Conservation (phyloP, 2,888 invertebrate genomes). For the Allophyes oxyacanthae region DNA sequence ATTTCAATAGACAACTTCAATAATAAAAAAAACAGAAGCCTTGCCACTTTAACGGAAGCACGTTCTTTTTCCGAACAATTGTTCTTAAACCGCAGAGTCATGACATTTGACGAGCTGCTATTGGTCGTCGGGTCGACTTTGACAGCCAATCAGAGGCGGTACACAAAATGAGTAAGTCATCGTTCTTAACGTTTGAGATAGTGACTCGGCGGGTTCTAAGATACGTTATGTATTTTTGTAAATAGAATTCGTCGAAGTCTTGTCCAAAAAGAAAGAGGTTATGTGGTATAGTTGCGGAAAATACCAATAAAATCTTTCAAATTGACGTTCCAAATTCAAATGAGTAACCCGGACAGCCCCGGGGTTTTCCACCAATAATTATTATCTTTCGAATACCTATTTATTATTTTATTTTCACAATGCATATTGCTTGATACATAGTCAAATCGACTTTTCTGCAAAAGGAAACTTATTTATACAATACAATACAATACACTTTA, state of each 20-base stretch:
- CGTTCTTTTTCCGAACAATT: constrained; percentile 79
- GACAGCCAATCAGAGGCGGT: constrained; percentile 86
- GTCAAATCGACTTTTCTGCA: no score
- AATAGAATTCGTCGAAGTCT: constrained; percentile 54
- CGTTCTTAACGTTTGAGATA: constrained; percentile 83
- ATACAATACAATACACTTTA: no score
- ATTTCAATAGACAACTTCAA: constrained; percentile 60
- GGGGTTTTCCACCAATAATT: not conserved
- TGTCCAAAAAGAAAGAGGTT: constrained; percentile 26
- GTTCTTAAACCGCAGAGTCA: constrained; percentile 83
- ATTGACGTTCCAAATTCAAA: constrained; percentile 29
- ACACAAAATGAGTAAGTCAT: constrained; percentile 86
- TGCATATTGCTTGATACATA: no score
- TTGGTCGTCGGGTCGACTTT: constrained; percentile 83
- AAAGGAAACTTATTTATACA: no score
- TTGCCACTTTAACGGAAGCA: constrained; percentile 87
- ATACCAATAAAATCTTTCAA: constrained; percentile 20
- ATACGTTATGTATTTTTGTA: constrained; percentile 59
- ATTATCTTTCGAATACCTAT: no score
- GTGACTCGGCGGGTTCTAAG: constrained; percentile 74
- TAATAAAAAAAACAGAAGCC: constrained; percentile 74
- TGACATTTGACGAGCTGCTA: constrained; percentile 86
- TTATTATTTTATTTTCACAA: no score
- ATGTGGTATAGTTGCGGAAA: constrained; percentile 26
- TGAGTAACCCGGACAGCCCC: constrained; percentile 1